phyloP scores from a whole-genome alignment of 2,113 vertebrate species.

The Thunnus maccoyii region DNA sequence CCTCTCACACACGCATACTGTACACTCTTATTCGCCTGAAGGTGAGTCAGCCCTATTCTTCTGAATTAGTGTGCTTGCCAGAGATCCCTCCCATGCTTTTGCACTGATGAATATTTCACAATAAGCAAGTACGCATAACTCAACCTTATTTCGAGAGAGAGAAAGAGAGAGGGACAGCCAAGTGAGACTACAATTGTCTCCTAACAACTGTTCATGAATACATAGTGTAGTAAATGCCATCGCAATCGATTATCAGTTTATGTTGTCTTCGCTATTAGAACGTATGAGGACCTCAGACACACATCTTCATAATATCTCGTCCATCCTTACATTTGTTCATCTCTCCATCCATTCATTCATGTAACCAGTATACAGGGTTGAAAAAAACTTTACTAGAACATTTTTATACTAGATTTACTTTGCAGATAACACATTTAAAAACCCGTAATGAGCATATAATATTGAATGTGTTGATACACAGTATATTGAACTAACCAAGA shows the following conservation, averaged over 20 bases:
- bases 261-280: constrained; percentile 21
- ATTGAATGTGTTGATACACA: too few species aligned
- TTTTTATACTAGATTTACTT: too few species aligned
- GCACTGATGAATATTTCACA: constrained; percentile 71
- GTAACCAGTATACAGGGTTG: background rate
- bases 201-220: constrained; percentile 45
- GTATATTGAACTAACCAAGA: too few species aligned
- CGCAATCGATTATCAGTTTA: constrained; percentile 16
- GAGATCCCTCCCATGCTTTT: constrained; percentile 61
- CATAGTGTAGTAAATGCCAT: constrained; percentile 12
- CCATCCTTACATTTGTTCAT: background rate
- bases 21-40: constrained; percentile 40
- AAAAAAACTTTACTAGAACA: background rate
- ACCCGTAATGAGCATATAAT: too few species aligned
- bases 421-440: too few species aligned
- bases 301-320: background rate
- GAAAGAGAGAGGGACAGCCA: constrained; percentile 2
- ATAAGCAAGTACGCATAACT: constrained; percentile 51
- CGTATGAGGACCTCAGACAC: background rate
- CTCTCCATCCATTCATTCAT: constrained; percentile 6
- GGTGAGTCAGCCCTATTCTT: constrained; percentile 61
- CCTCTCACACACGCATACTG: constrained; percentile 31
- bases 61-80: constrained; percentile 49
- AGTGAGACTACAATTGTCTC: constrained; percentile 13
- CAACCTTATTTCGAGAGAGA: constrained; percentile 13